These are phyloP conservation scores for Taenaris catops DNA, from an alignment of 2,888 invertebrate species.

Conservation along the genomic window DNA sequence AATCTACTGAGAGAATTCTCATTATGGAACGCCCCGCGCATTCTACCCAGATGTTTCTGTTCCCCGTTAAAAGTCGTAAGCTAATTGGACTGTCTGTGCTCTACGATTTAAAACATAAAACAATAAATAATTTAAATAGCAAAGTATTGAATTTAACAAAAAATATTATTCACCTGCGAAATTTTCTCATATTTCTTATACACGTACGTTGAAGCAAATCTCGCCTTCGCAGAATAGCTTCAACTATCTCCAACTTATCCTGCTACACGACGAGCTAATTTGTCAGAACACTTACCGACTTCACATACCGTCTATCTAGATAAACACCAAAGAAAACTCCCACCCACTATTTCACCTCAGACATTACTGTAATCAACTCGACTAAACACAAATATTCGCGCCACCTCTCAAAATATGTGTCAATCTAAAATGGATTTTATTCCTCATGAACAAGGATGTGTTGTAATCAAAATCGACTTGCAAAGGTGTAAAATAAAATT, in stretches of 20 bases:
- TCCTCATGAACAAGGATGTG: neutral
- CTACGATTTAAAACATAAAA: too few relatives aligned
- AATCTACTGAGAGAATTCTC: too few relatives aligned
- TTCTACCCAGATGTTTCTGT: too few relatives aligned
- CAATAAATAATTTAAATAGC: too few relatives aligned
- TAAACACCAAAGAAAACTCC: slow-evolving; percentile 31
- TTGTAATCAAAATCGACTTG: neutral
- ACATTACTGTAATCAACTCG: slow-evolving; percentile 55
- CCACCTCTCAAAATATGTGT: neutral
- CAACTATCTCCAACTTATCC: slow-evolving; percentile 13
- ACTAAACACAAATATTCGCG: slow-evolving; percentile 12
- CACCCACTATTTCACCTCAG: slow-evolving; percentile 41
- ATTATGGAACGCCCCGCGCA: too few relatives aligned
- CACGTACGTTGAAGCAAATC: too few relatives aligned
- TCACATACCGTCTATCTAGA: slow-evolving; percentile 25
- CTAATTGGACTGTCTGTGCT: too few relatives aligned
- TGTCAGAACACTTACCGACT: slow-evolving; percentile 21
- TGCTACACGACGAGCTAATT: slow-evolving; percentile 20
- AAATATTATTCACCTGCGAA: too few relatives aligned
- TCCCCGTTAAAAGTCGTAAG: too few relatives aligned
- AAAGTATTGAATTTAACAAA: too few relatives aligned
- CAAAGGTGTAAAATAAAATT: slow-evolving; percentile 23
- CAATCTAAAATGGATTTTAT: slow-evolving; percentile 21
- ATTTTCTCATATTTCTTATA: too few relatives aligned
- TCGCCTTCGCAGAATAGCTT: neutral